Conservation (phyloP, 2,888 invertebrate species). For the Dryococelus australis region DNA sequence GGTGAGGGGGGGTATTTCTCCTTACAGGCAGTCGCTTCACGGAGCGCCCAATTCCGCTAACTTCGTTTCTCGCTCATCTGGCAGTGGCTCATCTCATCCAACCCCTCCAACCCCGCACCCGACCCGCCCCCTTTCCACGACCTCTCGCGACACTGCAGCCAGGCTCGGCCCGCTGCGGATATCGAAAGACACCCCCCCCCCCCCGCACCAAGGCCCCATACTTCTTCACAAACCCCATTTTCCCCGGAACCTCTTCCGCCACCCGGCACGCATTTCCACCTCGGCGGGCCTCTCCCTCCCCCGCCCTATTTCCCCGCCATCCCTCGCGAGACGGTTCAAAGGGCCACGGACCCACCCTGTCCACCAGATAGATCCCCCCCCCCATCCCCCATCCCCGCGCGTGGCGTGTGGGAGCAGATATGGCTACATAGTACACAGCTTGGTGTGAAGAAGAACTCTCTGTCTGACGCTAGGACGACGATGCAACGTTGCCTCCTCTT, state of each 20-base stretch:
- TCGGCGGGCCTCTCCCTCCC: not conserved
- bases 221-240: not conserved
- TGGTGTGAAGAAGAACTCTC: too few species aligned
- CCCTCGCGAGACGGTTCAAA: not conserved
- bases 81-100: slow-evolving; percentile 45
- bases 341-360: not conserved
- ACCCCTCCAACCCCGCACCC: slow-evolving; percentile 16
- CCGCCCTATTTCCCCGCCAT: not conserved
- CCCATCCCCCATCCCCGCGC: too few species aligned
- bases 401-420: too few species aligned
- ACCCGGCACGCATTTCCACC: not conserved
- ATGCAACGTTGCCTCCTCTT: too few species aligned
- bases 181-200: slow-evolving; percentile 19
- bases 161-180: slow-evolving; percentile 3
- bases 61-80: slow-evolving; percentile 46
- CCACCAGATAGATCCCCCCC: not conserved
- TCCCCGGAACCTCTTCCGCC: not conserved
- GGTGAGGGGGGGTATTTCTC: not conserved
- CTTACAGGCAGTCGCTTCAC: not conserved
- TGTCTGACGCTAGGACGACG: too few species aligned
- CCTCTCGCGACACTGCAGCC: not conserved
- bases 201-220: not conserved
- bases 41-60: slow-evolving; percentile 43
- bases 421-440: too few species aligned
- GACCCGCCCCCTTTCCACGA: not conserved